Conservation (phyloP, 2,113 vertebrate species). For the Tenrec ecaudatus region DNA sequence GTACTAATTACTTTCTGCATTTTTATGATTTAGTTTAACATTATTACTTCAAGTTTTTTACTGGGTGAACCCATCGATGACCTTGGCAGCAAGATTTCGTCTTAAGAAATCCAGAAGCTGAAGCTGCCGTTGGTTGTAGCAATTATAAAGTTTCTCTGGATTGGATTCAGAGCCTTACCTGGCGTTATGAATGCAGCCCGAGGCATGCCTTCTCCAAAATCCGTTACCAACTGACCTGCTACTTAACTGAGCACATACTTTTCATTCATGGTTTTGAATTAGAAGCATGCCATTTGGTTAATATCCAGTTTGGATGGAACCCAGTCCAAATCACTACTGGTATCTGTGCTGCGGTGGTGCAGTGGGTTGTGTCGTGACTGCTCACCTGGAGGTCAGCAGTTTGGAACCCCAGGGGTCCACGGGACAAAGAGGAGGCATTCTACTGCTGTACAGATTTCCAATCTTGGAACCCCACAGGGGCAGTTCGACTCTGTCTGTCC, state of each 20-base stretch:
- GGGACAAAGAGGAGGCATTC: too few relatives aligned
- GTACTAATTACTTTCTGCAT: conserved; percentile 54
- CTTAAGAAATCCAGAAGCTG: conserved; percentile 61
- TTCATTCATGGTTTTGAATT: conserved; percentile 34
- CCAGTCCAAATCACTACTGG: conserved; percentile 51
- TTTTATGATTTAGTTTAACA: conserved; percentile 75
- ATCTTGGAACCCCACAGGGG: too few relatives aligned
- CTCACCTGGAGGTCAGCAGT: too few relatives aligned
- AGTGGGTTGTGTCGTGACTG: too few relatives aligned
- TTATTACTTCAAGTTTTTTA: conserved; percentile 74
- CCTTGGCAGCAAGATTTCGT: conserved; percentile 73
- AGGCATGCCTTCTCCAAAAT: conserved; percentile 7
- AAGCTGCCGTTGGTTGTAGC: conserved; percentile 47
- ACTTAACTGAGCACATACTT: conserved; percentile 16
- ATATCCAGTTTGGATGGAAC: conserved; percentile 58
- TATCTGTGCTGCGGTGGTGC: background rate
- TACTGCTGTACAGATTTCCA: too few relatives aligned
- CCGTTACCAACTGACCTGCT: background rate
- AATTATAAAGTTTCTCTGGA: conserved; percentile 42
- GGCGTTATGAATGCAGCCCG: conserved; percentile 17
- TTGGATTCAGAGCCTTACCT: conserved; percentile 31
- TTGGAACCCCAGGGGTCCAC: too few relatives aligned
- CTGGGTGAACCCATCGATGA: conserved; percentile 54
- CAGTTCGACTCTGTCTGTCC: too few relatives aligned
- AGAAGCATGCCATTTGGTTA: conserved; percentile 53